Conservation (phyloP, 2,888 invertebrate genomes). For the Augochlorella aurata region DNA sequence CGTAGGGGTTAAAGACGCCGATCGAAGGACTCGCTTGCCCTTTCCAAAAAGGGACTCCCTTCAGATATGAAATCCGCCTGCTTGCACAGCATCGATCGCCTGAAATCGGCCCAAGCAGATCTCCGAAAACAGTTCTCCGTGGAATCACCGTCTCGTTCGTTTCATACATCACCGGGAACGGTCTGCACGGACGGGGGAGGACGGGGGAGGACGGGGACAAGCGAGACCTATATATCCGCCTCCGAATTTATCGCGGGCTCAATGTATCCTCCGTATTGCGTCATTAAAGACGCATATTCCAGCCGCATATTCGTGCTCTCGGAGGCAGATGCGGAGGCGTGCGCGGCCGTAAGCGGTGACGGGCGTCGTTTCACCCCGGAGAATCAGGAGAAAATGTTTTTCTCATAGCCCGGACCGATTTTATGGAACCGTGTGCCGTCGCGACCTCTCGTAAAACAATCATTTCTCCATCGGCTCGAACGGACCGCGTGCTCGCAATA, state of each 20-base stretch:
- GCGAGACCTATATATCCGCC: background rate
- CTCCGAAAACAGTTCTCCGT: background rate
- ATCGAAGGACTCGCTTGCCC: too few relatives aligned
- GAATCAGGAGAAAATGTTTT: slow-evolving; percentile 60
- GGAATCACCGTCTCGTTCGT: slow-evolving; percentile 31
- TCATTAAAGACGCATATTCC: slow-evolving; percentile 47
- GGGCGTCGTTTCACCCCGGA: slow-evolving; percentile 31
- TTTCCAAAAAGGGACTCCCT: too few relatives aligned
- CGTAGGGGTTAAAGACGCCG: too few relatives aligned
- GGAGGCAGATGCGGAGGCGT: background rate
- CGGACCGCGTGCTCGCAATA: slow-evolving; percentile 47
- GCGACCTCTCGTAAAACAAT: slow-evolving; percentile 65
- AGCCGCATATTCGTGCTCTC: slow-evolving; percentile 33
- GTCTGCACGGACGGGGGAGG: background rate
- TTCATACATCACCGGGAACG: slow-evolving; percentile 35
- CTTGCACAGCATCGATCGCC: background rate
- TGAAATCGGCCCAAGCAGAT: background rate
- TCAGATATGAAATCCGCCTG: background rate
- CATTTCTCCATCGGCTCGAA: slow-evolving; percentile 61
- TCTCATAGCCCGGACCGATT: slow-evolving; percentile 45
- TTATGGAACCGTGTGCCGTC: slow-evolving; percentile 40
- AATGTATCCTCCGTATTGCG: slow-evolving; percentile 36
- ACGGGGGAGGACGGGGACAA: background rate
- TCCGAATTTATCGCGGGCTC: slow-evolving; percentile 38
- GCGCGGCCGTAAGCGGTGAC: slow-evolving; percentile 18